A percentile compares a stretch with the other conserved stretches of the same genome.
These are phyloP conservation scores for Tetrax tetrax DNA, from an alignment of 2,113 vertebrate species.

Conservation along the genomic window DNA sequence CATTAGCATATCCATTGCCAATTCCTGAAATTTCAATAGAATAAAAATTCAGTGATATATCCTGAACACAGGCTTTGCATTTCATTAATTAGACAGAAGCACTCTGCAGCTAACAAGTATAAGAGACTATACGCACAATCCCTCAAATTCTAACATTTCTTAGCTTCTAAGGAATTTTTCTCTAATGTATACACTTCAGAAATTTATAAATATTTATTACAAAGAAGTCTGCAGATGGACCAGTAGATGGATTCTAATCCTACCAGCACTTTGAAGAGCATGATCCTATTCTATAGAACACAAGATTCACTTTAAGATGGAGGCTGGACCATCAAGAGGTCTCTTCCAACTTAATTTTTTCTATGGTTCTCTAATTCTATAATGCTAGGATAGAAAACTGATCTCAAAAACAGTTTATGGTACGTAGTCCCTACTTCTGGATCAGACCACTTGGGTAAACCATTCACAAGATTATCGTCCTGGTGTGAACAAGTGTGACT, in stretches of 20 bases:
- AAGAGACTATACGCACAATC: not conserved
- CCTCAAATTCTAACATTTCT: not conserved
- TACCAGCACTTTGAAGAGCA: not conserved
- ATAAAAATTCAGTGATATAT: not conserved
- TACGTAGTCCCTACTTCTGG: not conserved
- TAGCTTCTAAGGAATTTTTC: not conserved
- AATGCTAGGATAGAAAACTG: not conserved
- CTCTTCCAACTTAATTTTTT: not conserved
- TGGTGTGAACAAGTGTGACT: not conserved
- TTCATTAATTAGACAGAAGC: not conserved
- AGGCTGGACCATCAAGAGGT: not conserved
- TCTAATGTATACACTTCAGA: not conserved
- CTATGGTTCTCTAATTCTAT: not conserved
- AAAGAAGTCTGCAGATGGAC: not conserved
- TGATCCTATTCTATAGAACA: not conserved
- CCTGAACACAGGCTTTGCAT: not conserved
- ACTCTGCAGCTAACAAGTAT: not conserved
- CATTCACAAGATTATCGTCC: not conserved
- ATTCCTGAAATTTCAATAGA: not conserved
- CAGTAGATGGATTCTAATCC: not conserved
- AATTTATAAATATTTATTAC: not conserved
- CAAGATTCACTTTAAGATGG: not conserved
- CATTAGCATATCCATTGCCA: not conserved
- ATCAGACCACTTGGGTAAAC: not conserved
- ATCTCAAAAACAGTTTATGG: not conserved